phyloP scores from a whole-genome alignment of 1,140 invertebrate species.

The Metopolophium dirhodum region DNA sequence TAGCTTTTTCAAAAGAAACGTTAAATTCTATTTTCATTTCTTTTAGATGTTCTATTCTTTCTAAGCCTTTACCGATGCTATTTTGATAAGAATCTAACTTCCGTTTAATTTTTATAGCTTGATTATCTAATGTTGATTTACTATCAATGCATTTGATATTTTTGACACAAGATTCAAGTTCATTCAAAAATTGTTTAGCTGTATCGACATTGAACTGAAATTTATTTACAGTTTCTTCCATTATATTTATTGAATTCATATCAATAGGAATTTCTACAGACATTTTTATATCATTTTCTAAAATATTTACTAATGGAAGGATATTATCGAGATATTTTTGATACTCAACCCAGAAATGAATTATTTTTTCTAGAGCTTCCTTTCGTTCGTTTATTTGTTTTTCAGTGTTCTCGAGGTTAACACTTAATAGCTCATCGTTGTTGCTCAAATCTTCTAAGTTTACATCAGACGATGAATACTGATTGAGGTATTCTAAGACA shows the following conservation, averaged over 20 bases:
- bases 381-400: slow-evolving; percentile 6
- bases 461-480: slow-evolving; percentile 10
- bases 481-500: slow-evolving; percentile 65
- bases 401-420: slow-evolving; percentile 22
- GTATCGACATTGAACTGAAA: background rate
- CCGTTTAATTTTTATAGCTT: background rate
- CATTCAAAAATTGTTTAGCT: background rate
- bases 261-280: slow-evolving; percentile 15
- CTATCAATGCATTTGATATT: slow-evolving; percentile 6
- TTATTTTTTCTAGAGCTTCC: slow-evolving; percentile 58
- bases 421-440: background rate
- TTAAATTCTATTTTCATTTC: slow-evolving; percentile 67
- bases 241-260: slow-evolving; percentile 7
- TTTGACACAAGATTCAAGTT: background rate
- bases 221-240: slow-evolving; percentile 11
- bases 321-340: slow-evolving; percentile 69
- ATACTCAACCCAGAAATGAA: slow-evolving; percentile 64
- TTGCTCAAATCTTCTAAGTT: slow-evolving; percentile 28
- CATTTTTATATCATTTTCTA: slow-evolving; percentile 68
- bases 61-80: slow-evolving; percentile 52
- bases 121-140: slow-evolving; percentile 42
- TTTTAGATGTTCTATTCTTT: slow-evolving; percentile 58
- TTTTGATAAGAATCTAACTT: slow-evolving; percentile 32
- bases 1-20: slow-evolving; percentile 73
- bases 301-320: slow-evolving; percentile 83